These are phyloP conservation scores for Eueides isabella DNA, from an alignment of 1,140 invertebrate genomes.

Conservation along the genomic window DNA sequence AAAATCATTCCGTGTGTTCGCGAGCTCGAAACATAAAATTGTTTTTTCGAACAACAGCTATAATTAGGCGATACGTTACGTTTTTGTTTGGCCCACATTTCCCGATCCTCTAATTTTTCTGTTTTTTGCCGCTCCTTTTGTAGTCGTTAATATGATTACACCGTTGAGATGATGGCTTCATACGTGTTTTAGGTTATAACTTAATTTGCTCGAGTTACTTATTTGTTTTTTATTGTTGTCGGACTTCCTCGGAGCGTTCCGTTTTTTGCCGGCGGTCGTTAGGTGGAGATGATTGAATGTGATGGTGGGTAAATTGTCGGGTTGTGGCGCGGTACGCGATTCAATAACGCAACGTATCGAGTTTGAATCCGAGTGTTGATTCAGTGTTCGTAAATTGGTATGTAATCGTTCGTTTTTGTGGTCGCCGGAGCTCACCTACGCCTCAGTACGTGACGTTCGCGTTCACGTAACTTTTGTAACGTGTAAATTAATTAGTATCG, in stretches of 20 bases:
- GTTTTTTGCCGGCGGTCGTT: slow-evolving; percentile 74
- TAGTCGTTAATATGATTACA: slow-evolving; percentile 82
- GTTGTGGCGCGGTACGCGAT: slow-evolving; percentile 36
- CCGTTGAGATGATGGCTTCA: slow-evolving; percentile 81
- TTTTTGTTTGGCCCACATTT: slow-evolving; percentile 82
- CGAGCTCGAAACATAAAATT: slow-evolving; percentile 71
- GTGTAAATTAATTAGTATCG: slow-evolving; percentile 72
- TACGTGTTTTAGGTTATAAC: slow-evolving; percentile 82
- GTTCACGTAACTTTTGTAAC: slow-evolving; percentile 41
- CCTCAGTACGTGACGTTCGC: slow-evolving; percentile 25
- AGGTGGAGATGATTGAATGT: slow-evolving; percentile 76
- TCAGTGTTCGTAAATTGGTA: slow-evolving; percentile 58
- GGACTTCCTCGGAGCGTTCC: slow-evolving; percentile 75
- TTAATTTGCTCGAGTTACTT: slow-evolving; percentile 79
- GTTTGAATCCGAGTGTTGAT: slow-evolving; percentile 56
- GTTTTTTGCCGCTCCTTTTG: slow-evolving; percentile 80
- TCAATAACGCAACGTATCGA: slow-evolving; percentile 54
- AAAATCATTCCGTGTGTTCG: slow-evolving; percentile 58
- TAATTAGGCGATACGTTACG: slow-evolving; percentile 81
- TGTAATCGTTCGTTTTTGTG: slow-evolving; percentile 54
- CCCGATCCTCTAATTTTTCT: slow-evolving; percentile 80
- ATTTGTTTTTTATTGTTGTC: slow-evolving; percentile 79
- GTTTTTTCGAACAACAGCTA: slow-evolving; percentile 79
- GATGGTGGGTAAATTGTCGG: slow-evolving; percentile 70
- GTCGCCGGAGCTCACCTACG: slow-evolving; percentile 23